These are phyloP conservation scores for Agonopterix alstromeriana DNA, from an alignment of 2,888 invertebrate genomes.

Conservation along the genomic window DNA sequence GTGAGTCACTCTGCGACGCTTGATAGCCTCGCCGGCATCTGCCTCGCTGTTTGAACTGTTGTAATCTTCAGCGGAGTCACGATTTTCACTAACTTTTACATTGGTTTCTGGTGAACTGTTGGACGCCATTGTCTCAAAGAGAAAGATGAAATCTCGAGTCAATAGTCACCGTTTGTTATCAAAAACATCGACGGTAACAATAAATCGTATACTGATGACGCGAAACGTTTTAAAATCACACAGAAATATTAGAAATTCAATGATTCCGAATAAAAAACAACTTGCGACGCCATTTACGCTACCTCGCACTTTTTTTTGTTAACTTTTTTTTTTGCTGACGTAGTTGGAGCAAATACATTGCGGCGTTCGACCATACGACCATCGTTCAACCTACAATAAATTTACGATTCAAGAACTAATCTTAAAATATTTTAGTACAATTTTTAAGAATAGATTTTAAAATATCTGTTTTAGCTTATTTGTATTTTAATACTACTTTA, in stretches of 20 bases:
- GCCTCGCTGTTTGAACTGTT: conserved; percentile 41
- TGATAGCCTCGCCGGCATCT: conserved; percentile 58
- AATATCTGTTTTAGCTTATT: too few relatives aligned
- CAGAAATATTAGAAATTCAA: conserved; percentile 55
- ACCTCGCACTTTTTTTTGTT: conserved; percentile 44
- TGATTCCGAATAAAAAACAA: conserved; percentile 68
- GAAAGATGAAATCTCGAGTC: conserved; percentile 45
- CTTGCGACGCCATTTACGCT: conserved; percentile 73
- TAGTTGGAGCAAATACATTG: too few relatives aligned
- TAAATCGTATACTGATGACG: conserved; percentile 34
- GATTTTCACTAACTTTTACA: conserved; percentile 67
- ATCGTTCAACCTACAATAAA: too few relatives aligned
- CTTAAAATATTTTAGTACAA: too few relatives aligned
- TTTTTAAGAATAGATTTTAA: too few relatives aligned
- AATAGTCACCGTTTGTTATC: conserved; percentile 48
- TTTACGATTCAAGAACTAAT: too few relatives aligned
- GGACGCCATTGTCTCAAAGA: conserved; percentile 70
- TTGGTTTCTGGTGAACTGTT: conserved; percentile 56
- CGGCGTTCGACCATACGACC: too few relatives aligned
- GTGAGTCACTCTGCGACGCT: conserved; percentile 63
- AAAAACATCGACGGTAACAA: conserved; percentile 40
- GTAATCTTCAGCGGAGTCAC: conserved; percentile 44
- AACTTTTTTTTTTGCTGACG: conserved; percentile 36
- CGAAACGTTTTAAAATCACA: conserved; percentile 31
- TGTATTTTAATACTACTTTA: too few relatives aligned